A percentile compares a stretch with the other conserved stretches of the same genome.
phyloP scores from a whole-genome alignment of 2,113 vertebrate genomes.

The Neodon shergylaensis region DNA sequence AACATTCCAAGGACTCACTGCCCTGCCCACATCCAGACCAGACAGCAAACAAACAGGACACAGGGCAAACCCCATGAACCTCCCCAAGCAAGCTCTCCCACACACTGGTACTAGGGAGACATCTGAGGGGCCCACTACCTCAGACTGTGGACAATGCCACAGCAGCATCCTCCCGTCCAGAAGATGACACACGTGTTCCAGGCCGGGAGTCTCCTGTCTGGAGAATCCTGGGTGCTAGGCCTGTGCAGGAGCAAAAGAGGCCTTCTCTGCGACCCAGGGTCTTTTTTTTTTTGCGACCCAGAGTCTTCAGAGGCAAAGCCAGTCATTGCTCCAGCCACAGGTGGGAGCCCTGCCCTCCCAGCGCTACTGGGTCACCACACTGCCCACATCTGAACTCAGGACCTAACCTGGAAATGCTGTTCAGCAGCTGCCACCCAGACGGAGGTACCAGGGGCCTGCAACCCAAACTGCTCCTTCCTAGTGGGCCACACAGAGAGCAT shows the following conservation, averaged over 20 bases:
- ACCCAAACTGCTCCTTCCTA: neutral
- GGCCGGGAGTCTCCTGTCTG: slow-evolving; percentile 58
- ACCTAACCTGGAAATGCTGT: neutral
- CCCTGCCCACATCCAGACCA: slow-evolving; percentile 72
- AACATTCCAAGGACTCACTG: slow-evolving; percentile 66
- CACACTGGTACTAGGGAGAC: neutral
- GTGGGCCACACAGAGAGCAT: neutral
- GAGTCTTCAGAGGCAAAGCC: neutral
- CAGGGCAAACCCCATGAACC: slow-evolving; percentile 59
- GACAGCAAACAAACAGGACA: slow-evolving; percentile 79
- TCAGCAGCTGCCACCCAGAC: neutral
- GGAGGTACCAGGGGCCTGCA: neutral
- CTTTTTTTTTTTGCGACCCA: neutral
- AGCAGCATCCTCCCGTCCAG: neutral
- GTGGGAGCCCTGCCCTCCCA: neutral
- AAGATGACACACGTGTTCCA: slow-evolving; percentile 38
- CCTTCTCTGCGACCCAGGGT: neutral
- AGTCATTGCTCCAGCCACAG: no score
- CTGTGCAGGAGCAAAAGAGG: neutral
- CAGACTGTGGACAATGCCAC: slow-evolving; percentile 19
- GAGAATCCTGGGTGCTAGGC: slow-evolving; percentile 17
- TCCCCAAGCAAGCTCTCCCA: slow-evolving; percentile 2
- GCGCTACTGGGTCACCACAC: neutral
- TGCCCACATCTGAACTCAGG: neutral
- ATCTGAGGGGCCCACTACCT: slow-evolving; percentile 42